These are phyloP conservation scores for Epizoanthus fatuus DNA, from an alignment of 92 coral and sea anemone genomes.

Conservation along the genomic window DNA sequence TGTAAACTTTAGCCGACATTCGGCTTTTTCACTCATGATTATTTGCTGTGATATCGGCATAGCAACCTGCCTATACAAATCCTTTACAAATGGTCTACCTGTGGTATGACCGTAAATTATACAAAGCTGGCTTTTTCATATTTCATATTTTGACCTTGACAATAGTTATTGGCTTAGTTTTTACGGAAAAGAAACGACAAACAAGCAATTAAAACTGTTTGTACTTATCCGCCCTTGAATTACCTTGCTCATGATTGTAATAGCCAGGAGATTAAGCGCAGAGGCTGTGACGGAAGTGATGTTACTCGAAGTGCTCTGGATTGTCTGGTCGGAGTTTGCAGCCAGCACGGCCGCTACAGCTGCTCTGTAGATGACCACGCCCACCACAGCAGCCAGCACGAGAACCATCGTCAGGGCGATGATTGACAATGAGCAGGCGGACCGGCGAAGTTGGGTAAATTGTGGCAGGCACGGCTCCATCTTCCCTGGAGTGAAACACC, in stretches of 20 bases:
- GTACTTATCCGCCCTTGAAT: neutral
- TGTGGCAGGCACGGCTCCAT: constrained; percentile 90
- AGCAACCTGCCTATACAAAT: no score
- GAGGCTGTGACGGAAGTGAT: constrained; percentile 96
- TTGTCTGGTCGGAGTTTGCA: constrained; percentile 71
- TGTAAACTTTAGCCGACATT: no score
- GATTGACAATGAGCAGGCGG: constrained; percentile 75
- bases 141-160: no score
- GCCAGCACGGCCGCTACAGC: constrained; percentile 87
- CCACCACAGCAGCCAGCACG: constrained; percentile 90
- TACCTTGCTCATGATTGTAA: constrained; percentile 81
- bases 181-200: no score
- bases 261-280: constrained; percentile 75
- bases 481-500: constrained; percentile 4
- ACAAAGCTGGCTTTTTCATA: no score
- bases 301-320: constrained; percentile 80
- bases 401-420: constrained; percentile 81
- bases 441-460: constrained; percentile 66
- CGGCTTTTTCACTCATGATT: no score
- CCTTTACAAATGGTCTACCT: no score
- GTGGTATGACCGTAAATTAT: no score
- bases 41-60: no score
- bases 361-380: constrained; percentile 92
- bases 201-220: no score
- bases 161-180: no score